A percentile compares a stretch with the other conserved stretches of the same genome.
phyloP scores from a whole-genome alignment of 1,140 invertebrate species.

The Eubasilissa regina region DNA sequence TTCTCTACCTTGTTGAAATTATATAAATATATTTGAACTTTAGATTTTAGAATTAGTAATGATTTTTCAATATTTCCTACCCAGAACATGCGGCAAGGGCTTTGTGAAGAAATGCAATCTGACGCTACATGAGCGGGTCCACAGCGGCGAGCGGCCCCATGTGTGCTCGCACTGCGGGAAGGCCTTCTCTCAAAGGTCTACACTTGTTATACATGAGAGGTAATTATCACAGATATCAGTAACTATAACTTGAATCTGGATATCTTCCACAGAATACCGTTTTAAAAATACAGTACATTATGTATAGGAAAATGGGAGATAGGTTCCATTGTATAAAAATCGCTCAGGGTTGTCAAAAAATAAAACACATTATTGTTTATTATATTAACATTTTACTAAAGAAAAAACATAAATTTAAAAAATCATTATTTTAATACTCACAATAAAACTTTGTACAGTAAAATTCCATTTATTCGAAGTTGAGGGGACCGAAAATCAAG shows the following conservation, averaged over 20 bases:
- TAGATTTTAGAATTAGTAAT: too few relatives aligned
- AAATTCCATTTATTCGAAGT: too few relatives aligned
- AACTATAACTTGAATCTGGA: neutral
- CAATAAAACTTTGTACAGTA: too few relatives aligned
- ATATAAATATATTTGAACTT: too few relatives aligned
- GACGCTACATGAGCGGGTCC: conserved; percentile 77
- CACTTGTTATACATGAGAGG: conserved; percentile 83
- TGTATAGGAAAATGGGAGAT: neutral
- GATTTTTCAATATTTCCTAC: neutral
- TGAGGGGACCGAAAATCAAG: too few relatives aligned
- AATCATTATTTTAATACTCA: too few relatives aligned
- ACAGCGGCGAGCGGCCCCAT: conserved; percentile 79
- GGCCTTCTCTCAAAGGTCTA: conserved; percentile 85
- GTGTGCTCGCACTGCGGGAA: conserved; percentile 82
- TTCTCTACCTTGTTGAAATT: too few relatives aligned
- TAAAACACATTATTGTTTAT: too few relatives aligned
- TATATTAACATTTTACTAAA: too few relatives aligned
- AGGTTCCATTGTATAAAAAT: too few relatives aligned
- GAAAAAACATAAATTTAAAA: too few relatives aligned
- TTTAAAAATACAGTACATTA: neutral
- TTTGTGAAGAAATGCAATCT: conserved; percentile 78
- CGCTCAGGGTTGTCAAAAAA: too few relatives aligned
- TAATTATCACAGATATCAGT: conserved; percentile 24
- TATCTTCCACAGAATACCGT: neutral
- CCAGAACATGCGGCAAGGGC: conserved; percentile 74